These are phyloP conservation scores for Phoxinus phoxinus DNA, from an alignment of 2,113 vertebrate genomes.

Conservation along the genomic window DNA sequence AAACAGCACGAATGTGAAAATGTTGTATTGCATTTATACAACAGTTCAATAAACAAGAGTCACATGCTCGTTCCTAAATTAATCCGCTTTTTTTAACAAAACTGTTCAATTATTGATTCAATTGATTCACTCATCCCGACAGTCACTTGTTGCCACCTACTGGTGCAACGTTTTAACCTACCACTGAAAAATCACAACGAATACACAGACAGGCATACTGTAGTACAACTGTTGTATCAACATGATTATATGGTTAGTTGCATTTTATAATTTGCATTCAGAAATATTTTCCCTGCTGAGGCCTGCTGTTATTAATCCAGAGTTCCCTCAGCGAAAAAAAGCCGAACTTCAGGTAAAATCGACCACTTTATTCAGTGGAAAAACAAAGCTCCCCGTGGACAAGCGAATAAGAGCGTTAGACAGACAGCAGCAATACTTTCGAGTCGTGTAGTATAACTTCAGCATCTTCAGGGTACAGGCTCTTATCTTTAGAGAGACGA, in stretches of 20 bases:
- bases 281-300: neutral
- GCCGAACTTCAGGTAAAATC: constrained; percentile 14
- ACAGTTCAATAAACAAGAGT: neutral
- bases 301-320: neutral
- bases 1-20: neutral
- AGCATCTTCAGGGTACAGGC: constrained; percentile 62
- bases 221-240: neutral
- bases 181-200: neutral
- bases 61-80: neutral
- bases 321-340: neutral
- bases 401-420: neutral
- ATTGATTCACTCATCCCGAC: neutral
- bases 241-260: neutral
- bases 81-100: neutral
- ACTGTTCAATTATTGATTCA: neutral
- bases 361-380: neutral
- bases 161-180: neutral
- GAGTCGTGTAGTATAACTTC: neutral
- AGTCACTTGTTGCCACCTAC: neutral
- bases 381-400: neutral
- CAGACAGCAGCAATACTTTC: neutral
- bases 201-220: neutral
- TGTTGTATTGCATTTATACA: neutral
- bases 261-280: neutral
- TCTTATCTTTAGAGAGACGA: constrained; percentile 79